These are phyloP conservation scores for Macropus fuliginosus DNA, from an alignment of 2,797 vertebrate species.

Conservation along the genomic window DNA sequence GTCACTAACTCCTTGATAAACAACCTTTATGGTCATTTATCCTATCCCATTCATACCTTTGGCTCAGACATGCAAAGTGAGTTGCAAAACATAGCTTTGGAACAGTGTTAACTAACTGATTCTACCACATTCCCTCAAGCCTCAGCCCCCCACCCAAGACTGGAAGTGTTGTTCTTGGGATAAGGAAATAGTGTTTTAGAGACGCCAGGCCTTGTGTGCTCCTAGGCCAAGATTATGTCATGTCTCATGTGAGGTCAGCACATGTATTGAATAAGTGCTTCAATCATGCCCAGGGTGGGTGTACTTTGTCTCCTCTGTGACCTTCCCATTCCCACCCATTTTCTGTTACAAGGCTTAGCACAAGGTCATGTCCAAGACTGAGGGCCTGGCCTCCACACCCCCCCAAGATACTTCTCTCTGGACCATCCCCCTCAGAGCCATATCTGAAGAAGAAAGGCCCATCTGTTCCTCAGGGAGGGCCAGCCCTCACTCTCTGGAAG, in stretches of 20 bases:
- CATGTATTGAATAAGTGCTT: conserved; percentile 22
- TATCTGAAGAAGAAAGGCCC: background rate
- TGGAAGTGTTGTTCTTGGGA: conserved; percentile 79
- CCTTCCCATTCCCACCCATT: too few relatives aligned
- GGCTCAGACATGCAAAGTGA: background rate
- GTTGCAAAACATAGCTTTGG: background rate
- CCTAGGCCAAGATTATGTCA: conserved; percentile 60
- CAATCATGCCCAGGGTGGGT: conserved; percentile 1
- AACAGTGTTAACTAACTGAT: background rate
- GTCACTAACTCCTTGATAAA: background rate
- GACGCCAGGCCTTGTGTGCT: conserved; percentile 55
- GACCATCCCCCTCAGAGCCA: background rate
- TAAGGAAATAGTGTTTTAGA: conserved; percentile 79
- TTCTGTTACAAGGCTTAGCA: background rate
- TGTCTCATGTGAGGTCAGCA: conserved; percentile 76
- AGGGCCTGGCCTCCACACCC: background rate
- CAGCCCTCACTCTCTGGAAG: background rate
- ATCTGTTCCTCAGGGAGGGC: background rate
- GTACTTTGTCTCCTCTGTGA: background rate
- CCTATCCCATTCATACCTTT: background rate
- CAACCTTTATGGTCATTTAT: background rate
- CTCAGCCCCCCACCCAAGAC: conserved; percentile 46
- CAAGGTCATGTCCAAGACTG: conserved; percentile 46
- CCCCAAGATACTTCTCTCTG: background rate
- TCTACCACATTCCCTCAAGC: background rate